phyloP scores from a whole-genome alignment of 1,140 invertebrate genomes.

The Calosoma granatense region DNA sequence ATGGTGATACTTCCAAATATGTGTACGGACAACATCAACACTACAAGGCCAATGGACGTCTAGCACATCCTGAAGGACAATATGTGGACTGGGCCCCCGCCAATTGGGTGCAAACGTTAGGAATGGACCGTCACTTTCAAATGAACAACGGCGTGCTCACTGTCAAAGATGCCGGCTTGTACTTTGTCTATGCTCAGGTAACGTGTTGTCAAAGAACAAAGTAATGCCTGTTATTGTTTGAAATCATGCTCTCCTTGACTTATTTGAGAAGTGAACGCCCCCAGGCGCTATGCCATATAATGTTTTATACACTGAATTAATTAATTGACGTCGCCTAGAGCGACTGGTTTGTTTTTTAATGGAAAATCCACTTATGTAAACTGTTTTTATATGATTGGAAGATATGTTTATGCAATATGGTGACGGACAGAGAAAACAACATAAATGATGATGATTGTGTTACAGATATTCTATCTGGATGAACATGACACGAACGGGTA shows the following conservation, averaged over 20 bases:
- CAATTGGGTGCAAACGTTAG: constrained; percentile 37
- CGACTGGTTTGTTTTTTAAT: too few species aligned
- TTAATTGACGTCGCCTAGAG: too few species aligned
- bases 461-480: constrained; percentile 52
- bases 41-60: constrained; percentile 33
- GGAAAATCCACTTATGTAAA: too few species aligned
- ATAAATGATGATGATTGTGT: constrained; percentile 16
- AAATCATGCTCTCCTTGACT: too few species aligned
- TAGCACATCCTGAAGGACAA: constrained; percentile 36
- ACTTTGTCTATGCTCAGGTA: constrained; percentile 56
- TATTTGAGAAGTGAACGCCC: too few species aligned
- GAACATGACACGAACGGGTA: constrained; percentile 53
- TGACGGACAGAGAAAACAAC: constrained; percentile 12
- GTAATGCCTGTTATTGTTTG: too few species aligned
- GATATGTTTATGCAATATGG: too few species aligned
- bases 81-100: constrained; percentile 41
- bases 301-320: too few species aligned
- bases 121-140: constrained; percentile 33
- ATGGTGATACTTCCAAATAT: constrained; percentile 28
- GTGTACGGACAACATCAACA: constrained; percentile 26
- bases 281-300: too few species aligned
- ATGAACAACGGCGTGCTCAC: constrained; percentile 39
- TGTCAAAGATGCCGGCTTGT: constrained; percentile 47
- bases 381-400: too few species aligned
- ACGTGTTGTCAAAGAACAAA: constrained; percentile 6